Evolutionary conservation across 2,888 invertebrate genomes (phyloP), one percentile per base, ranked within the genome.

Genomic region (Eumerus sabulonum): DNA sequence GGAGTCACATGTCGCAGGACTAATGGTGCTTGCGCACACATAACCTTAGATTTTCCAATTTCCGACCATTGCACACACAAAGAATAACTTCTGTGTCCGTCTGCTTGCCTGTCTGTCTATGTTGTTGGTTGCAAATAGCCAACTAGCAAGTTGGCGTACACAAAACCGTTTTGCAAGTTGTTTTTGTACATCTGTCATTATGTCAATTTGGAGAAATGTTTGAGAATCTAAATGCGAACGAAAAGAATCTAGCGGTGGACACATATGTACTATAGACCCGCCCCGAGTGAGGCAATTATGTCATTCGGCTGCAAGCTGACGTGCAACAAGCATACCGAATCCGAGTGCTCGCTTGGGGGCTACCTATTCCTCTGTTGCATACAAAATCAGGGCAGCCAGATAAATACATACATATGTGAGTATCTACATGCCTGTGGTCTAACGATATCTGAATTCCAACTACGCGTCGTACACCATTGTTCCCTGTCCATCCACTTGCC

Each of bases 141-240:
- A 44, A 27, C 27, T 16, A 13, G 17, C 36, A 16, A 3, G 56
- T 18, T 18, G 50, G 44, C 40, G 70, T 63, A 79, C 79, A 79
- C 59, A 64, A 68, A 74, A 79, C 74, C 74, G 79, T 79, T 79
- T 73, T 73, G 79, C 74, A 70, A 73, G 79, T 79, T 74, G 74
- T 79, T 79, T 79, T 79, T 74, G 81, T 82, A 82, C 83, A 85
- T 85, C 84, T 85, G 84, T 84, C 84, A 85, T 83, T 84, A 82
- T 85, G 84, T 84, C 84, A 85, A 84, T 85, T 84, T 85, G 82
- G 82, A 70, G 84, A 84, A 84, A 84, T 84, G 82, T 84, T 83
- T 70, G 82, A 73, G 73, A 74, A 73, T 73, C 68, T 66, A 71
- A 64, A 70, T 74, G 82, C 77, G 44, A 57, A 64, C 64, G 76